Conservation (phyloP, 2,113 vertebrate species). For the Conger conger region DNA sequence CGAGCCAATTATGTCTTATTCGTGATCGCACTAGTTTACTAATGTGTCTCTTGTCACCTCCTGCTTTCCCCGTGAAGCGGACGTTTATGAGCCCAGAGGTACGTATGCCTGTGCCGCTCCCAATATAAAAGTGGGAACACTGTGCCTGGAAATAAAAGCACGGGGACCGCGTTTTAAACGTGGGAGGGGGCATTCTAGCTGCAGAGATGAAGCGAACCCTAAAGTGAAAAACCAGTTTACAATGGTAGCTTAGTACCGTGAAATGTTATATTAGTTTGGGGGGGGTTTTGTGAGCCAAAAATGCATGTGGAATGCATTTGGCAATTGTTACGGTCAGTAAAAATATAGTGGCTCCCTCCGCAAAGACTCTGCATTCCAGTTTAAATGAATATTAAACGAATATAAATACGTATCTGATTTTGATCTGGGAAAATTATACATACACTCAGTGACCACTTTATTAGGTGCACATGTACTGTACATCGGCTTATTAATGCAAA, state of each 20-base stretch:
- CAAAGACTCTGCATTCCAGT: no score
- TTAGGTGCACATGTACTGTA: no score
- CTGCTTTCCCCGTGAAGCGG: slow-evolving; percentile 24
- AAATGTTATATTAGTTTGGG: no score
- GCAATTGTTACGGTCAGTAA: not conserved
- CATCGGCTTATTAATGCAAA: no score
- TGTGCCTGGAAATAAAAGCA: not conserved
- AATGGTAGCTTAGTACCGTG: no score
- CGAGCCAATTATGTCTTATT: not conserved
- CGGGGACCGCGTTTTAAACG: not conserved
- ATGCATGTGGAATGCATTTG: not conserved
- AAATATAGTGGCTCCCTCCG: not conserved
- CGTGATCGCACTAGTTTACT: slow-evolving; percentile 9
- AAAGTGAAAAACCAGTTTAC: no score
- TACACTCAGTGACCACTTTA: no score
- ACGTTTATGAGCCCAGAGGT: slow-evolving; percentile 51
- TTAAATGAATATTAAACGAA: no score
- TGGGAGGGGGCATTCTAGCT: not conserved
- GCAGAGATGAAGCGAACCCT: not conserved
- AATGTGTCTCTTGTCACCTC: slow-evolving; percentile 14
- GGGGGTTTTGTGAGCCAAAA: not conserved
- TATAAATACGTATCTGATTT: no score
- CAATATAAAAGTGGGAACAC: not conserved
- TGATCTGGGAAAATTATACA: no score
- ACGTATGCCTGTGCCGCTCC: slow-evolving; percentile 27